Evolutionary conservation across 2,888 invertebrate species (phyloP).

Genomic region (Cryptus armator): DNA sequence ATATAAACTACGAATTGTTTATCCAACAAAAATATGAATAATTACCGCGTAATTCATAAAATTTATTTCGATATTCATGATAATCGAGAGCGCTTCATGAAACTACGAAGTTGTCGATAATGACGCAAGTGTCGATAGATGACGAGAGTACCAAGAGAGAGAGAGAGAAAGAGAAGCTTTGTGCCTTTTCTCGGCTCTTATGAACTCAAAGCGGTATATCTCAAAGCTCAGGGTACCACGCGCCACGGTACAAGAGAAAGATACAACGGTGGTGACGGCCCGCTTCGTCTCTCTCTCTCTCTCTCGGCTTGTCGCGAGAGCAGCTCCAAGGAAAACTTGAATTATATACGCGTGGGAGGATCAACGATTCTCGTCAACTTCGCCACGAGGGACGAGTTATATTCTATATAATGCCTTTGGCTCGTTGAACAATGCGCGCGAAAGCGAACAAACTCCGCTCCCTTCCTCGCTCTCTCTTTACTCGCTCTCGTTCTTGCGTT

Average conservation of each 20-base stretch:
- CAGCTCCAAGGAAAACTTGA: slow-evolving; percentile 58
- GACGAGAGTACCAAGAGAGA: too few relatives aligned
- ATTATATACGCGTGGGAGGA: slow-evolving; percentile 65
- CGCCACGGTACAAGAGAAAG: slow-evolving; percentile 32
- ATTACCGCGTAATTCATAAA: not conserved
- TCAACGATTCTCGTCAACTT: slow-evolving; percentile 66
- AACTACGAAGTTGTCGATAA: not conserved
- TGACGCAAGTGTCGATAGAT: not conserved
- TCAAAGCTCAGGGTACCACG: slow-evolving; percentile 42
- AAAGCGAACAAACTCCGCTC: slow-evolving; percentile 47
- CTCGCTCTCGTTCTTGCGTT: slow-evolving; percentile 37
- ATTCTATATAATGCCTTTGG: slow-evolving; percentile 1
- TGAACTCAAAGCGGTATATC: slow-evolving; percentile 14
- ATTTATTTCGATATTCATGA: not conserved
- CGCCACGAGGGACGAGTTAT: slow-evolving; percentile 62
- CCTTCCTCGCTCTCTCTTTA: not conserved
- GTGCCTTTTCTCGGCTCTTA: not conserved
- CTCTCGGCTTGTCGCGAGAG: slow-evolving; percentile 18
- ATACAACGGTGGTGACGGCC: not conserved
- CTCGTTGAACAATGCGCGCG: slow-evolving; percentile 58
- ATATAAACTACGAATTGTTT: not conserved
- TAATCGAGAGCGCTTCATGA: too few relatives aligned
- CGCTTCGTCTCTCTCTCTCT: not conserved
- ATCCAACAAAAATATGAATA: not conserved
- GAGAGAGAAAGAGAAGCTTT: not conserved